Conservation (phyloP, 2,113 vertebrate genomes). For the Corydoras maculifer region DNA sequence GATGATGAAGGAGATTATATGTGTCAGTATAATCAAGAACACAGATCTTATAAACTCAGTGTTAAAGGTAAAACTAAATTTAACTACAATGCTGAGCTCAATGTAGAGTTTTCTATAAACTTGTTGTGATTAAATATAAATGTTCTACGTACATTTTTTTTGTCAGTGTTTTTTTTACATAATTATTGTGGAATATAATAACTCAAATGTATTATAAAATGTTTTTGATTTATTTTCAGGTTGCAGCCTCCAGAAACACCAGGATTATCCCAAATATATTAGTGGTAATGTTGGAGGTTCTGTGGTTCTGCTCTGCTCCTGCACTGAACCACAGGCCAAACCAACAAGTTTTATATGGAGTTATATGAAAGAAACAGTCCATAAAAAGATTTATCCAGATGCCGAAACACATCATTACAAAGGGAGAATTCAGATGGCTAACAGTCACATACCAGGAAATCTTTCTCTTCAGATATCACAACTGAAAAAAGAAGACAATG, state of each 20-base stretch:
- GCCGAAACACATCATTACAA: neutral
- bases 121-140: too few relatives aligned
- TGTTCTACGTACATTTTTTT: too few relatives aligned
- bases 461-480: constrained; percentile 21
- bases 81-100: neutral
- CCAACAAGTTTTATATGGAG: neutral
- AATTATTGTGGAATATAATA: too few relatives aligned
- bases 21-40: neutral
- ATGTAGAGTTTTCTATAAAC: neutral
- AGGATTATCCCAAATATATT: neutral
- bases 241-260: neutral
- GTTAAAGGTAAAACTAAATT: constrained; percentile 8
- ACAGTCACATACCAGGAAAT: neutral
- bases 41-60: neutral
- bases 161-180: too few relatives aligned
- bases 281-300: neutral
- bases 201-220: neutral
- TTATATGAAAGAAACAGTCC: neutral
- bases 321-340: constrained; percentile 2
- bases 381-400: neutral
- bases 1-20: neutral
- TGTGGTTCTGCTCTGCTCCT: constrained; percentile 16
- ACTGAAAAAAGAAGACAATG: constrained; percentile 6
- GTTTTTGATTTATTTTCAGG: constrained; percentile 4
- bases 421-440: constrained; percentile 1